A percentile compares a stretch with the other conserved stretches of the same genome.
Conservation (phyloP, 2,888 invertebrate genomes). For the Oligia latruncula region DNA sequence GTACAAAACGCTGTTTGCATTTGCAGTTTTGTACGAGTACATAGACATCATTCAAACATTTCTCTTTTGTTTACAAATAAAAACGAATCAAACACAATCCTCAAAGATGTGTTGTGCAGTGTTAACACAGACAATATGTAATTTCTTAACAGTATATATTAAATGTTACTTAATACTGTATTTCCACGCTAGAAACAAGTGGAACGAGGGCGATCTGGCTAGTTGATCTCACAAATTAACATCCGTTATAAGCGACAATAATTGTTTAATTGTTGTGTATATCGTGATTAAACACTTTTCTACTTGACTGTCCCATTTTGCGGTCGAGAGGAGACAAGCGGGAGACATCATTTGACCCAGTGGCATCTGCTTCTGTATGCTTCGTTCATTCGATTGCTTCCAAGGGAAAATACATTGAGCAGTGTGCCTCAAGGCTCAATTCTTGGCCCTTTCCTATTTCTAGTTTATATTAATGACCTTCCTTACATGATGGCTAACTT, state of each 20-base stretch:
- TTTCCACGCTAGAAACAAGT: slow-evolving; percentile 65
- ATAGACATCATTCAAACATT: background rate
- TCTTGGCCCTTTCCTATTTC: too few species aligned
- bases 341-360: slow-evolving; percentile 26
- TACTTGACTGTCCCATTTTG: slow-evolving; percentile 46
- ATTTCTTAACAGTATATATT: slow-evolving; percentile 58
- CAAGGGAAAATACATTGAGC: background rate
- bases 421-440: too few species aligned
- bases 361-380: background rate
- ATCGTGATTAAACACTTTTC: slow-evolving; percentile 50
- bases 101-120: slow-evolving; percentile 22
- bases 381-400: background rate
- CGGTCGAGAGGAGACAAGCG: slow-evolving; percentile 1
- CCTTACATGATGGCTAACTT: too few species aligned
- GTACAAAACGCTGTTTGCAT: background rate
- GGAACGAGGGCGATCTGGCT: slow-evolving; percentile 71
- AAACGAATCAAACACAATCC: slow-evolving; percentile 37
- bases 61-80: slow-evolving; percentile 12
- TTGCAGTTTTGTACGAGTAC: background rate
- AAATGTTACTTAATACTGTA: slow-evolving; percentile 70
- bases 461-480: too few species aligned
- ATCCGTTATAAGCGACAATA: slow-evolving; percentile 67
- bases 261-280: slow-evolving; percentile 60
- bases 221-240: slow-evolving; percentile 68
- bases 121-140: slow-evolving; percentile 54